Evolutionary conservation across 2,888 invertebrate species (phyloP).

Genomic region (Bugula neritina): DNA sequence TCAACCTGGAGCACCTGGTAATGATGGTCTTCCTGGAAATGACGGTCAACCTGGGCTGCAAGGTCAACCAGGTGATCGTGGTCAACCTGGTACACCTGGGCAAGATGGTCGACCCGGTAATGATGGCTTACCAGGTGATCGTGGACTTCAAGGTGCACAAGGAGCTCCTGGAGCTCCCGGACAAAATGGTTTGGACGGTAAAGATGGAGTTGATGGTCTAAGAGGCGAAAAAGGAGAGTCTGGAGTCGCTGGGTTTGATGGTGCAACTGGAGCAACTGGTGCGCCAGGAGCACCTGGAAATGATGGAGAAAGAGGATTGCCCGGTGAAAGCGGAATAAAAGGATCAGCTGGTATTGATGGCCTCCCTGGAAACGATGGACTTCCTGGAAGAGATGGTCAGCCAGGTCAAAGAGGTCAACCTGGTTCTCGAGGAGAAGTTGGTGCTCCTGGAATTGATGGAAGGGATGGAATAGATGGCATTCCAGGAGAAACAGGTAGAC

Average conservation of each 20-base stretch:
- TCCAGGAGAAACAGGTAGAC: constrained; percentile 5
- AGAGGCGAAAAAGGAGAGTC: constrained; percentile 18
- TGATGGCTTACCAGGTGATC: constrained; percentile 19
- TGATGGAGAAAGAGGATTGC: constrained; percentile 17
- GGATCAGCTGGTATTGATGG: constrained; percentile 28
- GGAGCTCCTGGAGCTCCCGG: constrained; percentile 24
- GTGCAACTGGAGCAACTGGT: constrained; percentile 27
- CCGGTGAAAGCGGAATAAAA: constrained; percentile 5
- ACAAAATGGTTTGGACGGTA: constrained; percentile 16
- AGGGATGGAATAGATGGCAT: constrained; percentile 25
- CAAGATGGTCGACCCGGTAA: constrained; percentile 17
- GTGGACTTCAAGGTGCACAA: constrained; percentile 26
- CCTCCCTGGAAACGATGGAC: constrained; percentile 21
- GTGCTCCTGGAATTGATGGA: constrained; percentile 25
- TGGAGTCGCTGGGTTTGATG: constrained; percentile 2
- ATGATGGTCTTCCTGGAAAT: constrained; percentile 26
- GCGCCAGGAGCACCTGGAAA: not conserved
- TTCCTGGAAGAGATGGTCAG: constrained; percentile 12
- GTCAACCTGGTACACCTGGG: not conserved
- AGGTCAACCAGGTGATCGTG: constrained; percentile 28
- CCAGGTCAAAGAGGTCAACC: constrained; percentile 23
- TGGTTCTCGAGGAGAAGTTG: constrained; percentile 5
- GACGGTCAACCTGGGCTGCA: constrained; percentile 27
- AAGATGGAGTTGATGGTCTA: constrained; percentile 10
- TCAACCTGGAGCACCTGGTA: constrained; percentile 26